phyloP scores from a whole-genome alignment of 2,113 vertebrate genomes.

The Archocentrus centrarchus region DNA sequence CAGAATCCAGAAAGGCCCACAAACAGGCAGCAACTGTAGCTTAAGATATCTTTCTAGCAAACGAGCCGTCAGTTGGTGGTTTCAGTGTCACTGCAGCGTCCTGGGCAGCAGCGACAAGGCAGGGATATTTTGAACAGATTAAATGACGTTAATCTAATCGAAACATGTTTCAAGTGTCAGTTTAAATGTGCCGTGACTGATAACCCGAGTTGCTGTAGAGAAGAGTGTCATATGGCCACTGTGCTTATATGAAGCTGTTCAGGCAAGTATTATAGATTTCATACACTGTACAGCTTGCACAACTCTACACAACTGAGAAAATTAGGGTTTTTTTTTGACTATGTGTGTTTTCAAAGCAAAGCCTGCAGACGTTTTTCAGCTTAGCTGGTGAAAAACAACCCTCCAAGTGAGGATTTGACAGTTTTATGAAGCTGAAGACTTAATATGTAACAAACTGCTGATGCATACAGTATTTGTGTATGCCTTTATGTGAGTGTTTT shows the following conservation, averaged over 20 bases:
- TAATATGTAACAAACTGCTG: constrained; percentile 55
- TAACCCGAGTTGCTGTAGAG: background rate
- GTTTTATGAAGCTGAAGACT: constrained; percentile 44
- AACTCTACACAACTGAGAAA: background rate
- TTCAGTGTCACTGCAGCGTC: background rate
- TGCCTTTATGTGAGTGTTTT: constrained; percentile 23
- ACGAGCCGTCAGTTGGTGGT: background rate
- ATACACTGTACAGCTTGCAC: background rate
- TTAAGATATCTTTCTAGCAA: background rate
- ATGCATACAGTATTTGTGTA: constrained; percentile 48
- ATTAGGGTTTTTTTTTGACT: background rate
- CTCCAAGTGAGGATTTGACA: constrained; percentile 52
- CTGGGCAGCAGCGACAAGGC: background rate
- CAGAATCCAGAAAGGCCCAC: background rate
- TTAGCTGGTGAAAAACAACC: constrained; percentile 20
- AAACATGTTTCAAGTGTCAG: background rate
- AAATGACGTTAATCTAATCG: background rate
- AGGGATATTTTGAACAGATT: background rate
- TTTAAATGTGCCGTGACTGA: background rate
- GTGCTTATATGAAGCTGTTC: background rate
- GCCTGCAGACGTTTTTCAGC: constrained; percentile 15
- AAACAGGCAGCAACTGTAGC: background rate
- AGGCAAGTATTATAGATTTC: background rate
- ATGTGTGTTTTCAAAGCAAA: background rate
- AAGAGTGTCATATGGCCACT: background rate